phyloP scores from a whole-genome alignment of 2,113 vertebrate species.

The Formicarius rufipectus region DNA sequence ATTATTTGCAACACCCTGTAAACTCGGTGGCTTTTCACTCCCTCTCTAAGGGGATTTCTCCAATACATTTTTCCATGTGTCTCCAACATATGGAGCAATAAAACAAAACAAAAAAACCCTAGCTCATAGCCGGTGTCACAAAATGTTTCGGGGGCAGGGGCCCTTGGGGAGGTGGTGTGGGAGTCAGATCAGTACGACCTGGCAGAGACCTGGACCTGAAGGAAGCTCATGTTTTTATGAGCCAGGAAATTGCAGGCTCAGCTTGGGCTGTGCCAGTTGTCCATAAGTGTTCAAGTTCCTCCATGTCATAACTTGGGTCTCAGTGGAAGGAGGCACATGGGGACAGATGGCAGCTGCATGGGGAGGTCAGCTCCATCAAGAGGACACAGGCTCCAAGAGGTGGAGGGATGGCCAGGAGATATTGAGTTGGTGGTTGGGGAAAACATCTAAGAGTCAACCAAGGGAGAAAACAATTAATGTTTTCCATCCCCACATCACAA shows the following conservation, averaged over 20 bases:
- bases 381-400: background rate
- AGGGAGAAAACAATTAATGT: background rate
- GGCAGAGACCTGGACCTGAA: conserved; percentile 6
- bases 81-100: conserved; percentile 23
- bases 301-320: background rate
- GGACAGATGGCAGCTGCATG: background rate
- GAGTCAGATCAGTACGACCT: background rate
- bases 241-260: conserved; percentile 56
- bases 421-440: accelerated
- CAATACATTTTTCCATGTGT: background rate
- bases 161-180: background rate
- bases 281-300: background rate
- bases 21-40: conserved; percentile 17
- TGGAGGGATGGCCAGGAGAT: background rate
- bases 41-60: background rate
- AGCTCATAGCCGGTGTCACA: background rate
- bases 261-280: conserved; percentile 11
- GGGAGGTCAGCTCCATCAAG: background rate
- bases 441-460: background rate
- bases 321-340: accelerated
- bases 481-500: background rate
- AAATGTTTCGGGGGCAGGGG: background rate
- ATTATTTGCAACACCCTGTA: conserved; percentile 57
- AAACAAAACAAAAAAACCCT: background rate
- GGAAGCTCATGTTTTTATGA: conserved; percentile 56